Conservation (phyloP, 2,797 vertebrate species). For the Hapalemur alaotrensis region DNA sequence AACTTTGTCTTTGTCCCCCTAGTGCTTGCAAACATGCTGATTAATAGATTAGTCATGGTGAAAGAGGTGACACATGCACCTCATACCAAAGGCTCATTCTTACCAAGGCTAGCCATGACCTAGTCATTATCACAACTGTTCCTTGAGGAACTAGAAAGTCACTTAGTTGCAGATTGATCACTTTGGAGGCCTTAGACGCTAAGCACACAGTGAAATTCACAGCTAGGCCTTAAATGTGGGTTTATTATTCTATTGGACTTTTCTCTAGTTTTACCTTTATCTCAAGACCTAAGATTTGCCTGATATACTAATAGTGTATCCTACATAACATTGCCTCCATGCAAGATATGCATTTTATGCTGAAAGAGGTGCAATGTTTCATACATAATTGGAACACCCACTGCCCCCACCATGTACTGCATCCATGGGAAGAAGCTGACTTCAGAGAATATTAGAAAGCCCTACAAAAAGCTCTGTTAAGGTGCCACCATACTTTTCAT, state of each 20-base stretch:
- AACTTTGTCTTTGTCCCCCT: not conserved
- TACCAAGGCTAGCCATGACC: too few relatives aligned
- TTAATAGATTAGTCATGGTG: not conserved
- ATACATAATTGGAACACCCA: rapidly evolving
- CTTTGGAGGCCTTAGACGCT: not conserved
- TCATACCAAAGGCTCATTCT: not conserved
- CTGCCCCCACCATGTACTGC: rapidly evolving
- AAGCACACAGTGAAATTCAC: not conserved
- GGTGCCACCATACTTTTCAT: too few relatives aligned
- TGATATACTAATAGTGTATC: not conserved
- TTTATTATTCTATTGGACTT: not conserved
- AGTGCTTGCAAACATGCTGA: too few relatives aligned
- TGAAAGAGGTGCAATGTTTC: not conserved
- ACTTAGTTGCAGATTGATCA: not conserved
- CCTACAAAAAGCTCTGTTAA: not conserved
- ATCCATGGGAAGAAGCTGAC: not conserved
- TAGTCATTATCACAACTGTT: too few relatives aligned
- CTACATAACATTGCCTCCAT: not conserved
- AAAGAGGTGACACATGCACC: too few relatives aligned
- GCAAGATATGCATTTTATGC: too few relatives aligned
- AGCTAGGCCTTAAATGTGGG: not conserved
- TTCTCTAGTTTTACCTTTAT: not conserved
- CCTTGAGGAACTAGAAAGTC: not conserved
- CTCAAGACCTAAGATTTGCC: not conserved
- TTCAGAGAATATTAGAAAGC: not conserved